A percentile compares a stretch with the other conserved stretches of the same genome.
These are phyloP conservation scores for Plemyria rubiginata DNA, from an alignment of 2,888 invertebrate genomes.

Conservation along the genomic window DNA sequence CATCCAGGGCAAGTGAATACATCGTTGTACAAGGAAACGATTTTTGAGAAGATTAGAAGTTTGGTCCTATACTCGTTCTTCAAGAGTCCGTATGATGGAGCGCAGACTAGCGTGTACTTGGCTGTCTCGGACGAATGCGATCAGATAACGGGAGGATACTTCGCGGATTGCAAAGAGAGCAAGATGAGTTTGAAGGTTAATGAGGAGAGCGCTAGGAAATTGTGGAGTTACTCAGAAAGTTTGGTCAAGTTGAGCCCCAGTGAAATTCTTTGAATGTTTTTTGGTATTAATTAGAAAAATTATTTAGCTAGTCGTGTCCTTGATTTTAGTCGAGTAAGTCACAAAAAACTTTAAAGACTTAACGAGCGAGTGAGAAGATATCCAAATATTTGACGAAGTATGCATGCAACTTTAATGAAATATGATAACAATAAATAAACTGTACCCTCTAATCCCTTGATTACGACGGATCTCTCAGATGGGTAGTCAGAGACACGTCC, in stretches of 20 bases:
- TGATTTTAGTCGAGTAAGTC: too few species aligned
- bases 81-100: slow-evolving; percentile 91
- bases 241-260: slow-evolving; percentile 65
- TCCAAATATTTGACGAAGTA: too few species aligned
- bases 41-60: slow-evolving; percentile 81
- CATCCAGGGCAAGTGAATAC: slow-evolving; percentile 95
- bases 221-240: slow-evolving; percentile 88
- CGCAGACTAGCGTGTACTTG: slow-evolving; percentile 90
- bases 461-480: too few species aligned
- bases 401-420: too few species aligned
- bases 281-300: too few species aligned
- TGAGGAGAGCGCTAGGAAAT: slow-evolving; percentile 88
- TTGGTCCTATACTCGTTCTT: slow-evolving; percentile 88
- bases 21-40: slow-evolving; percentile 86
- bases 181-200: slow-evolving; percentile 85
- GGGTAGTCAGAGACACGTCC: too few species aligned
- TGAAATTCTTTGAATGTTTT: slow-evolving; percentile 44
- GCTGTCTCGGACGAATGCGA: slow-evolving; percentile 91
- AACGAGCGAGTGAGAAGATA: too few species aligned
- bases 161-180: slow-evolving; percentile 89
- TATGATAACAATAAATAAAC: too few species aligned
- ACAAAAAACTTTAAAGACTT: too few species aligned
- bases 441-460: too few species aligned
- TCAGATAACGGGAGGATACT: slow-evolving; percentile 90
- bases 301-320: too few species aligned